Base-by-base conservation (phyloP, 2,888 invertebrate genomes). In the Tineola bisselliella region DNA sequence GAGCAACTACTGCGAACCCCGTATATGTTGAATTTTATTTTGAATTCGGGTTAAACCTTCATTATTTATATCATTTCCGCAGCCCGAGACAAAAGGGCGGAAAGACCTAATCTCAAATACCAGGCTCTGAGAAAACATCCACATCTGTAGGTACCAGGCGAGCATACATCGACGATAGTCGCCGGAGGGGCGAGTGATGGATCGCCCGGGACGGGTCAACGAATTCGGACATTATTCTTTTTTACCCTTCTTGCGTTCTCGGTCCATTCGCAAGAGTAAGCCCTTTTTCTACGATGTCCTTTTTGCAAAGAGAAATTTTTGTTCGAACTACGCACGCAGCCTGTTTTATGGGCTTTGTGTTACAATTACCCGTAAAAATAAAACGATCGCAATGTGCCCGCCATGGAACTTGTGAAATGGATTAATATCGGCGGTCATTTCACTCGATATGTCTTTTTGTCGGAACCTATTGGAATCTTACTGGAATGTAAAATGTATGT, bases 201-300 rank as follows among this genome's bases (percentile, higher is more conserved):
- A 88, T 88, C 79, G 84, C 82, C 76, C 77, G 82, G 83, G 84
- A 87, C 87, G 88, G 88, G 88, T 88, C 88, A 88, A 87, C 88
- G 87, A 84, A 87, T 88, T 88, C 87, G 87, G 81, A 86, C 87
- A 88, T 88, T 87, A 87, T 87, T 88, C 88, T 88, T 88, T 87
- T 87, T 87, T 86, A 87, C 86, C 87, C 87, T 87, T 88, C 87
- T 87, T 84, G 81, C 81, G 80, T 77, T 76, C 76, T 73, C 74
- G 68, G 54, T 44, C 67, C 76, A 74, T 83, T 84, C 81, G 83
- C 81, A 79, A 79, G 79, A 81, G 84, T 84, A 84, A 84, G 84
- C 84, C 84, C 86, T 84, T 86, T 86, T 86, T 81, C 79, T 82
- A 81, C 80, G 78, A 81, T 74, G 81, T 82, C 81, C 83, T 82